Percentiles rank a stretch among this genome's conserved stretches.
These are phyloP conservation scores for Pelobates fuscus DNA, from an alignment of 2,113 vertebrate genomes.

Conservation along the genomic window DNA sequence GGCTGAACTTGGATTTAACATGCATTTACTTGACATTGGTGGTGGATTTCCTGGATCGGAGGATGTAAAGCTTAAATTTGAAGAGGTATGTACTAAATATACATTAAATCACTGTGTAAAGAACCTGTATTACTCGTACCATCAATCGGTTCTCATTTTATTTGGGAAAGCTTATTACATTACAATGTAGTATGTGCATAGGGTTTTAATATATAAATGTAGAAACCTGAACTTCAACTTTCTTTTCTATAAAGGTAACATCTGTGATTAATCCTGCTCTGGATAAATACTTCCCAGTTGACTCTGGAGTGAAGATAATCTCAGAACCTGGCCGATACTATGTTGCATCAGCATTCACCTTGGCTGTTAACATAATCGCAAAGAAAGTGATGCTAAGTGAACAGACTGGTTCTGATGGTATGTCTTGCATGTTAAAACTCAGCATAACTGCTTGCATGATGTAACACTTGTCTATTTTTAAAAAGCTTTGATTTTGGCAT, in stretches of 20 bases:
- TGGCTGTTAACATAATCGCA: conserved; percentile 95
- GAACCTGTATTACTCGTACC: no score
- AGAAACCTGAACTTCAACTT: no score
- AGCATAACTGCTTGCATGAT: no score
- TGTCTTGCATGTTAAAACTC: conserved; percentile 44
- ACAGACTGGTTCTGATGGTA: conserved; percentile 79
- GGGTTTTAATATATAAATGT: not conserved
- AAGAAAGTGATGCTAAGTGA: conserved; percentile 91
- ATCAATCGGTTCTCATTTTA: no score
- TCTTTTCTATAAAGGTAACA: conserved; percentile 74
- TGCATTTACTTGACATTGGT: conserved; percentile 93
- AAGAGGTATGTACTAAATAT: conserved; percentile 79
- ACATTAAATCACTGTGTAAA: no score
- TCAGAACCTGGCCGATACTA: conserved; percentile 95
- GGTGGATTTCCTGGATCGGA: conserved; percentile 98
- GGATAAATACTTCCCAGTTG: conserved; percentile 91
- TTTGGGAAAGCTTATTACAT: no score
- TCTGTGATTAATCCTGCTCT: conserved; percentile 87
- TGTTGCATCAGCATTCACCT: conserved; percentile 90
- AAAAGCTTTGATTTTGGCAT: no score
- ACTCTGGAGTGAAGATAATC: conserved; percentile 83
- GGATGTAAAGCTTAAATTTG: conserved; percentile 90
- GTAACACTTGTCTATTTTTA: no score
- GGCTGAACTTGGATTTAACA: conserved; percentile 87
- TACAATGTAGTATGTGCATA: no score